phyloP scores from a whole-genome alignment of 2,113 vertebrate genomes.

The Phodopus roborovskii region DNA sequence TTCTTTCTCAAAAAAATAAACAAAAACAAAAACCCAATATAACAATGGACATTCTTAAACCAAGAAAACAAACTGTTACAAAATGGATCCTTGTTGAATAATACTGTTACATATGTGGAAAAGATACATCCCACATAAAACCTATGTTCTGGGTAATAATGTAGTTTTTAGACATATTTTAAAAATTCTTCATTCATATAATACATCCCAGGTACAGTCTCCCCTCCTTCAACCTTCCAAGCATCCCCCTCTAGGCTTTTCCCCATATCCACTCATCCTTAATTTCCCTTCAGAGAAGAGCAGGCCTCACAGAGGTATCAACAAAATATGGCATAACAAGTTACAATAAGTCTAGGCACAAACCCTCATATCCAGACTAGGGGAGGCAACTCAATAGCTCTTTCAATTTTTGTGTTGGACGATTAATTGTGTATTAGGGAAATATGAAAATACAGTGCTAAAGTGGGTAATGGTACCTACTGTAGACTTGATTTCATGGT shows the following conservation, averaged over 20 bases:
- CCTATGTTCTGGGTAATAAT: not conserved
- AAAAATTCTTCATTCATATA: not conserved
- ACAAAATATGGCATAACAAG: not conserved
- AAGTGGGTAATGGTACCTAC: not conserved
- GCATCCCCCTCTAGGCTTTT: not conserved
- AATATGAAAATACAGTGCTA: not conserved
- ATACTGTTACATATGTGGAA: not conserved
- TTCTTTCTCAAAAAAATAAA: not conserved
- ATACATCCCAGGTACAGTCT: not conserved
- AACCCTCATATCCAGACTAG: not conserved
- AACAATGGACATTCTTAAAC: not conserved
- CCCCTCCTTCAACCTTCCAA: not conserved
- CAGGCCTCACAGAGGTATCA: not conserved
- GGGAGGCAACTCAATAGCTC: not conserved
- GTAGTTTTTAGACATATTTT: not conserved
- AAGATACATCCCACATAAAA: not conserved
- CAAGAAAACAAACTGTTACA: not conserved
- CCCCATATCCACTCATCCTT: not conserved
- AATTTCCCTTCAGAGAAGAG: not conserved
- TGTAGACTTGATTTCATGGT: not conserved
- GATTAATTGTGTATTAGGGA: not conserved
- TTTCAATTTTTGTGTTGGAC: slow-evolving; percentile 27
- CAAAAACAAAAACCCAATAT: not conserved
- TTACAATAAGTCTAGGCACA: not conserved
- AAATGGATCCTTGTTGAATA: not conserved